Evolutionary conservation across 92 coral and sea anemone species (phyloP), one percentile per base, ranked within the genome.

Genomic region (Zoanthus sansibaricus): DNA sequence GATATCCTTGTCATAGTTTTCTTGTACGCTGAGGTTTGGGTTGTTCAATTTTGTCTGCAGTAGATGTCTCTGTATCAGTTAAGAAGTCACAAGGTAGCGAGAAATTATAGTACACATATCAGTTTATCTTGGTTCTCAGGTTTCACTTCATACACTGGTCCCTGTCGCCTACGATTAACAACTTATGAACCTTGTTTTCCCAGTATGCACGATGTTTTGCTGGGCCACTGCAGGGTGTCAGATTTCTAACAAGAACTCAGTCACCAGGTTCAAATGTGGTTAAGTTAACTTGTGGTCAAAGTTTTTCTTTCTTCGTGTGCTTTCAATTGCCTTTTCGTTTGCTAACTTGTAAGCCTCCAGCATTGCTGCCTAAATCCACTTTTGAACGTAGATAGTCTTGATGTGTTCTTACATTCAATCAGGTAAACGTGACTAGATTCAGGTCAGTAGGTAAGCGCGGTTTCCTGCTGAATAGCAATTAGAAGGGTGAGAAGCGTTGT

Each of bases 91-190:
- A 69, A 64, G 70, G 70, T 20, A 64, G 5, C 70, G n/a, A 64
- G 70, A 64, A 15, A 64, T 64, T 64, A 64, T 9, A 69, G 37
- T 68, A 68, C 72, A 68, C 45, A 9, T 25, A 68, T 25, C 21
- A 44, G 72, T 25, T 68, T 68, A 37, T 68, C 73, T 25, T 25
- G 73, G 46, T 69, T 46, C 73, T 69, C 73, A 4, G 72, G 58
- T 7, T 52, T 52, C 18, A 58, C 66, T 58, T 58, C 66, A 58
- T 58, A 58, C 66, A 58, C 21, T 1, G 17, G 18, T 11, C n/a
- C 66, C 66, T 58, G 20, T 6, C n/a, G 0, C 5, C 17, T 58
- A 9, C 66, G 66, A 10, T 58, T 58, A 58, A 58, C 66, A 18
- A 58, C 66, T 13, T 18, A 9, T 58, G 66, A 58, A 58, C 66